Evolutionary conservation across 2,797 vertebrate genomes (phyloP).

Genomic region (Galago senegalensis): DNA sequence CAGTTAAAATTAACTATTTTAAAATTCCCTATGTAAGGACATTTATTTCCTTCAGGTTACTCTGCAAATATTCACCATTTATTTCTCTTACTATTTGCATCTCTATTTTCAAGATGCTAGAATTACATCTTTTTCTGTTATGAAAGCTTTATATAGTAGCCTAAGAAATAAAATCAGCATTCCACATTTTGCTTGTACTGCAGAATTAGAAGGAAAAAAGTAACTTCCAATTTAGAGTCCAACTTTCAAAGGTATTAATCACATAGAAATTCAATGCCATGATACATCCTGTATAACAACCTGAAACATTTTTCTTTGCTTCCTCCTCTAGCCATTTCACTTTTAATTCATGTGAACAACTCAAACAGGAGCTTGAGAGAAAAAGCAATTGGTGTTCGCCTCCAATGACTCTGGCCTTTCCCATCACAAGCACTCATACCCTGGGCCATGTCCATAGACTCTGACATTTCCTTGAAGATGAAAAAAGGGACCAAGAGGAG

Average conservation of each 20-base stretch:
- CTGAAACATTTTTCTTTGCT: background rate
- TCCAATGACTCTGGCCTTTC: background rate
- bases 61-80: constrained; percentile 5
- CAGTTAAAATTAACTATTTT: constrained; percentile 11
- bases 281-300: background rate
- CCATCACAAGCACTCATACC: background rate
- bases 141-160: background rate
- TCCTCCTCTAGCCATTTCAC: background rate
- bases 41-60: background rate
- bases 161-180: background rate
- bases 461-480: background rate
- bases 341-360: background rate
- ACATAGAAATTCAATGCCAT: background rate
- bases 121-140: constrained; percentile 21
- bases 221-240: background rate
- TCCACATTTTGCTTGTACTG: background rate
- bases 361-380: background rate
- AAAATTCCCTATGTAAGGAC: constrained; percentile 25
- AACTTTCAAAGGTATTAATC: background rate
- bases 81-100: constrained; percentile 7
- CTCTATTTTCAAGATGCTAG: constrained; percentile 30
- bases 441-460: background rate
- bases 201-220: background rate
- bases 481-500: background rate
- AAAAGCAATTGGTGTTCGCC: background rate